These are phyloP conservation scores for Neelides sp. DNA, from an alignment of 1,140 invertebrate species.

Conservation along the genomic window DNA sequence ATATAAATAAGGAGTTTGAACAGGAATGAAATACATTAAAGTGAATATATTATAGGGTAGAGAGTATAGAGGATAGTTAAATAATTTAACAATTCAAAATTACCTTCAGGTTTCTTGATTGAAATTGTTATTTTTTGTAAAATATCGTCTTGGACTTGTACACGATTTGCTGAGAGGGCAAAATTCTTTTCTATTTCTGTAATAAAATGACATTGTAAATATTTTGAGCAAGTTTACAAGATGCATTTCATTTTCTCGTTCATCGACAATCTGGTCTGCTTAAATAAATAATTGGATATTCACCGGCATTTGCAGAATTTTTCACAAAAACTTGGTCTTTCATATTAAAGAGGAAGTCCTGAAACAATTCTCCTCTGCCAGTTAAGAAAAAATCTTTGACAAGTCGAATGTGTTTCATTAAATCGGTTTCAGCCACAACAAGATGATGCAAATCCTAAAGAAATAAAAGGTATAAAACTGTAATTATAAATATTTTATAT, in stretches of 20 bases:
- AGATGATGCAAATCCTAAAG: conserved; percentile 26
- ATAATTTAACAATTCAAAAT: too few species aligned
- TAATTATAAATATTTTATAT: neutral
- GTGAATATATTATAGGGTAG: too few species aligned
- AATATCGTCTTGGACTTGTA: conserved; percentile 29
- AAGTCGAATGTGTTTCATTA: conserved; percentile 25
- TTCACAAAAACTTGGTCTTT: too few species aligned
- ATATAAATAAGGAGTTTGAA: too few species aligned
- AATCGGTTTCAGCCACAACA: conserved; percentile 22
- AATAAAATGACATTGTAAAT: neutral
- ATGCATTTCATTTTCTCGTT: neutral
- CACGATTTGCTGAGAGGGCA: conserved; percentile 14
- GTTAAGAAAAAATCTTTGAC: conserved; percentile 29
- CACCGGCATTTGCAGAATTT: neutral
- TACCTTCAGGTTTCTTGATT: too few species aligned
- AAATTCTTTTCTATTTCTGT: conserved; percentile 19
- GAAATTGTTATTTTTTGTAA: conserved; percentile 23
- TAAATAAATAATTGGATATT: too few species aligned
- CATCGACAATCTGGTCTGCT: too few species aligned
- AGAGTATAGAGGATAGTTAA: too few species aligned
- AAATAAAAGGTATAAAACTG: neutral
- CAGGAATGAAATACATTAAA: too few species aligned
- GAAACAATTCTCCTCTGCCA: conserved; percentile 27
- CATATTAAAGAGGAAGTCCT: conserved; percentile 23
- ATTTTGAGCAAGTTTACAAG: neutral